phyloP scores from a whole-genome alignment of 2,113 vertebrate species.

The Hippolais icterina region DNA sequence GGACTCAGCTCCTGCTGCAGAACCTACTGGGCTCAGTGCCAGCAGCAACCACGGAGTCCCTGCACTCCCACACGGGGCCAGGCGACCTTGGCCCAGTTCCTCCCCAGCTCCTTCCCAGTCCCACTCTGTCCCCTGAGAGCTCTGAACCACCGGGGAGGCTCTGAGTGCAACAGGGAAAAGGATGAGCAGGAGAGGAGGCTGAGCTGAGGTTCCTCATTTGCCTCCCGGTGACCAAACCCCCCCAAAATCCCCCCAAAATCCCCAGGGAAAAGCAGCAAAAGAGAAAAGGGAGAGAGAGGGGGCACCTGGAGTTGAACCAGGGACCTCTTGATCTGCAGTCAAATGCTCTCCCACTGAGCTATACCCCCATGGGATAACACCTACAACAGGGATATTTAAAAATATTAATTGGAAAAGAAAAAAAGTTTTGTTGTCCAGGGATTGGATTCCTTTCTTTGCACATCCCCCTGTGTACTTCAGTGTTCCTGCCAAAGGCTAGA shows the following conservation, averaged over 20 bases:
- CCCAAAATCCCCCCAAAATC: neutral
- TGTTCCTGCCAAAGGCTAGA: too few relatives aligned
- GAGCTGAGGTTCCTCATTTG: neutral
- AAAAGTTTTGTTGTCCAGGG: too few relatives aligned
- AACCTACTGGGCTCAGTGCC: neutral
- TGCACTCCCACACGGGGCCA: neutral
- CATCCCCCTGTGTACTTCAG: too few relatives aligned
- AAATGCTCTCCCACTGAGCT: slow-evolving; percentile 77
- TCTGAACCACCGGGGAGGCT: too few relatives aligned
- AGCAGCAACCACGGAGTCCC: neutral
- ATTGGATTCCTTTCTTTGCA: neutral
- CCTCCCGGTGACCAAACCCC: neutral
- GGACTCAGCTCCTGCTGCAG: neutral
- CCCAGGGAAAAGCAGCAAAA: too few relatives aligned
- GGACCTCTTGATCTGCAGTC: slow-evolving; percentile 78
- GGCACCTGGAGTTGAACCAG: slow-evolving; percentile 72
- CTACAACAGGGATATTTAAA: rapidly evolving
- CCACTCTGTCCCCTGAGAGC: too few relatives aligned
- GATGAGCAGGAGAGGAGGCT: neutral
- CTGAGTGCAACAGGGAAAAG: neutral
- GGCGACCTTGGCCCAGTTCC: neutral
- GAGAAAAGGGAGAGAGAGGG: neutral
- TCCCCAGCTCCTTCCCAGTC: neutral
- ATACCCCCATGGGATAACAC: slow-evolving; percentile 11
- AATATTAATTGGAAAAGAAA: neutral